phyloP scores from a whole-genome alignment of 64 coral and sea anemone species.

The Montipora efflorescens region DNA sequence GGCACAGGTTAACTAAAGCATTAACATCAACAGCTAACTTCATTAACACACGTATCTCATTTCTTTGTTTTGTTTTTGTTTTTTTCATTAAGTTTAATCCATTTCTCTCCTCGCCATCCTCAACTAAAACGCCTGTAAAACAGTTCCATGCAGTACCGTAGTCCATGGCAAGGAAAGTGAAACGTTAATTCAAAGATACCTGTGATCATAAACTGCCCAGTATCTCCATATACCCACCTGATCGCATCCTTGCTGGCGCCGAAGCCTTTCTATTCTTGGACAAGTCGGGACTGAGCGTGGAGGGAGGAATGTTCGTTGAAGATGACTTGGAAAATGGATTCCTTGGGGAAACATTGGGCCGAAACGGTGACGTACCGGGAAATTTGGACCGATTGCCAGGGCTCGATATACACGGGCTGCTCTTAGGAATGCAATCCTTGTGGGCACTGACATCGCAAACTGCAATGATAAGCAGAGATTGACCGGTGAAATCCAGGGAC shows the following conservation, averaged over 20 bases:
- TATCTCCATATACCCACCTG: not conserved
- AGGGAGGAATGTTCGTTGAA: not conserved
- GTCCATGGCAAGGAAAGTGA: too few relatives aligned
- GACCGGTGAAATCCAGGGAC: not conserved
- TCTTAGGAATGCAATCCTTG: conserved; percentile 63
- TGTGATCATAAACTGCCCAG: too few relatives aligned
- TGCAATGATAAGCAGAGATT: not conserved
- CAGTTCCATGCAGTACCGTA: not conserved
- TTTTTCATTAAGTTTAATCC: not conserved
- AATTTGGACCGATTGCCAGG: conserved; percentile 18
- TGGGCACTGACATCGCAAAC: conserved; percentile 63
- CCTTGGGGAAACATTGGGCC: not conserved
- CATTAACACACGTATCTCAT: too few relatives aligned
- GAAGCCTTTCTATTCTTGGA: conserved; percentile 50
- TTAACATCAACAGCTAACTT: too few relatives aligned
- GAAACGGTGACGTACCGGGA: conserved; percentile 66
- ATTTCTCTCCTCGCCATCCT: not conserved
- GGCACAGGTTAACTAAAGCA: too few relatives aligned
- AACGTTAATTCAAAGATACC: too few relatives aligned
- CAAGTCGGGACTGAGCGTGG: conserved; percentile 31
- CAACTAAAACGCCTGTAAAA: not conserved
- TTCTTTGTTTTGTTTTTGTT: too few relatives aligned
- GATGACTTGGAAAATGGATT: conserved; percentile 22
- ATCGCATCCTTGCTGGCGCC: conserved; percentile 44
- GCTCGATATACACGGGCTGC: conserved; percentile 22